Base-by-base conservation (phyloP, 2,888 invertebrate genomes). In the Agriotes lineatus region DNA sequence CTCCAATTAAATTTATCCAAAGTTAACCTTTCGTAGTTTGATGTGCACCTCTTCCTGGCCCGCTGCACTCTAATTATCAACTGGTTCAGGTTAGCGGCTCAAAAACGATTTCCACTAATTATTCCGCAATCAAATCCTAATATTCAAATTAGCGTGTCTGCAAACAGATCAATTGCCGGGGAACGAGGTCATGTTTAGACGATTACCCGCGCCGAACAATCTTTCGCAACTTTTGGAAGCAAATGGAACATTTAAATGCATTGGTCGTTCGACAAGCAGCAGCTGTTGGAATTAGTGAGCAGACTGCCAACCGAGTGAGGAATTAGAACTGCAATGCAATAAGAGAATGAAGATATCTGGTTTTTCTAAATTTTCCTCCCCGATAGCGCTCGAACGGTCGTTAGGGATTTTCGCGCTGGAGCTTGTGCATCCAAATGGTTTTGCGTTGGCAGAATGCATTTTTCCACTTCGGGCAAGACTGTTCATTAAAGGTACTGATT, bases 211-310 rank as follows among this genome's bases (percentile, higher is more conserved):
- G 59, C 54, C 52, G 67, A 69, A 70, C 75, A 74, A 77, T 77
- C 76, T 76, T 78, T 77, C 75, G 68, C 71, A 75, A 77, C 67
- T 70, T 78, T 77, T 77, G 71, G 75, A 73, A 77, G 71, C 74
- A 81, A 82, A 81, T 81, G 78, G 75, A 77, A 79, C 82, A 82
- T 82, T 82, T 82, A 81, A 82, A 82, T 82, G 81, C 82, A 82
- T 82, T 82, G 81, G 78, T 73, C 79, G 81, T 80, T 78, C 76
- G 57, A 69, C 62, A 58, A 57, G 62, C 58, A 63, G 62, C 62
- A 62, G 62, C 62, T 62, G 67, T 57, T 62, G 50, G 67, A 68
- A 68, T 68, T 66, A 63, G 62, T 52, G 39, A 62, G 30, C 62
- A 63, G 63, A 20, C 56, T 58, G 39, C 42, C 57, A 58, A 48